phyloP scores from a whole-genome alignment of 1,140 invertebrate species.

The Ctenoplectra terminalis region DNA sequence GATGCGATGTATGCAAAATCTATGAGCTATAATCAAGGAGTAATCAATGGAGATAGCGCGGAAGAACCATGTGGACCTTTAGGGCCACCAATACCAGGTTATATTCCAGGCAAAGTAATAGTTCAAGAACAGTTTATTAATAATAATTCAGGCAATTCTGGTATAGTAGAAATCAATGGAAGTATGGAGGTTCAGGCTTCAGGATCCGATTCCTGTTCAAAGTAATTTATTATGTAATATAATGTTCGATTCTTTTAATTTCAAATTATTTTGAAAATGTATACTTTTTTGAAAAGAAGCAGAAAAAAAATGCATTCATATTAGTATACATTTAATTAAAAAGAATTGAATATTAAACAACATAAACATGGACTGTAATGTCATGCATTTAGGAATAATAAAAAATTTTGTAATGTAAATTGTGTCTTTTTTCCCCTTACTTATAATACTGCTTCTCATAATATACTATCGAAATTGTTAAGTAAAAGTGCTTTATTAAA shows the following conservation, averaged over 20 bases:
- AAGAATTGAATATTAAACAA: not conserved
- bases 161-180: not conserved
- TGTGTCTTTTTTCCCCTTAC: not conserved
- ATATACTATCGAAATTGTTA: not conserved
- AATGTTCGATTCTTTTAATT: not conserved
- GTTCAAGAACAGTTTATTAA: conserved; percentile 18
- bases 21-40: not conserved
- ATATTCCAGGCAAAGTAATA: conserved; percentile 56
- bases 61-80: conserved; percentile 54
- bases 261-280: not conserved
- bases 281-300: not conserved
- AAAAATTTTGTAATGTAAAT: not conserved
- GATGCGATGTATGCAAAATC: not conserved
- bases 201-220: not conserved
- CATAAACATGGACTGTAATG: not conserved
- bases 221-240: not conserved
- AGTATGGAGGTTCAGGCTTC: not conserved
- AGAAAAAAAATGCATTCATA: not conserved
- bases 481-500: not conserved
- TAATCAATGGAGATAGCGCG: not conserved
- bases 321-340: not conserved
- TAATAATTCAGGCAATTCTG: too few relatives aligned
- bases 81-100: conserved; percentile 61
- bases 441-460: too few relatives aligned
- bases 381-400: not conserved